Conservation (phyloP, 2,888 invertebrate species). For the Conus canariensis region DNA sequence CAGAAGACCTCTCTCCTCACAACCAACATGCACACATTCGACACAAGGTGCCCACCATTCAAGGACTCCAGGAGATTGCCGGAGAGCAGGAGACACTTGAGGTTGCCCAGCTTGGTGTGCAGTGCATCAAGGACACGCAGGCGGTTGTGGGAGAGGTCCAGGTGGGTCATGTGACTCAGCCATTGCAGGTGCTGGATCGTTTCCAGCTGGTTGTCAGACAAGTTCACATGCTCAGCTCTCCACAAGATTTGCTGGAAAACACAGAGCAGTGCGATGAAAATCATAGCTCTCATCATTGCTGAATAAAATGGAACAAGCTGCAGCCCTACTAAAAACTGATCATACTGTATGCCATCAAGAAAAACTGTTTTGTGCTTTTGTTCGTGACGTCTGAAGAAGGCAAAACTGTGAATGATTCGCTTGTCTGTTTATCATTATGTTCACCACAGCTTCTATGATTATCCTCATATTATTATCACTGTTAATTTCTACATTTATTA, state of each 20-base stretch:
- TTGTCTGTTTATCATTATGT: too few species aligned
- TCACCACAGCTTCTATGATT: too few species aligned
- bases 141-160: conserved; percentile 90
- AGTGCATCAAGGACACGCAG: conserved; percentile 84
- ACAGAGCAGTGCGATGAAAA: neutral
- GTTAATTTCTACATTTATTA: too few species aligned
- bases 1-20: too few species aligned
- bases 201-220: conserved; percentile 89
- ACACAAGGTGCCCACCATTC: neutral
- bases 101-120: conserved; percentile 92
- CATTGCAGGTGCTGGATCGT: conserved; percentile 88
- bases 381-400: too few species aligned
- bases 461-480: too few species aligned
- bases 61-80: neutral
- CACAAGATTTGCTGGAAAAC: conserved; percentile 76
- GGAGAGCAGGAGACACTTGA: conserved; percentile 86
- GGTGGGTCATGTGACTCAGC: conserved; percentile 86
- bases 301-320: too few species aligned
- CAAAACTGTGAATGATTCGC: too few species aligned
- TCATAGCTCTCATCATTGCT: neutral
- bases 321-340: too few species aligned
- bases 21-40: too few species aligned
- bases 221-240: conserved; percentile 84
- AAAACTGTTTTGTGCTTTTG: too few species aligned
- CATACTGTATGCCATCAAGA: too few species aligned